Evolutionary conservation across 1,140 invertebrate species (phyloP), one percentile per base, ranked within the genome.

Genomic region (Thaumatotibia leucotreta): DNA sequence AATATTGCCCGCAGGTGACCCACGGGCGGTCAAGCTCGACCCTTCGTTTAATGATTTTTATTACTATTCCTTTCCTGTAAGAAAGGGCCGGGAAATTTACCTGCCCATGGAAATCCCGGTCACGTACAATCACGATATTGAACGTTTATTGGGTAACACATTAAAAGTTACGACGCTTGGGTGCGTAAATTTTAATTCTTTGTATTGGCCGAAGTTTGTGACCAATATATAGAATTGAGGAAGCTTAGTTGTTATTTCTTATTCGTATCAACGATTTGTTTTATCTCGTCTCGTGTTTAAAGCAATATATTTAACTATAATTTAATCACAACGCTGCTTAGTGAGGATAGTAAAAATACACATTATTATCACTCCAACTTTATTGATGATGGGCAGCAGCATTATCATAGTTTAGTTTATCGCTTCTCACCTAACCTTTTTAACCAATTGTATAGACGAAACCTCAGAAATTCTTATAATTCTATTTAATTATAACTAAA

Each of bases 1-100:
- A 74, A 74, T 74, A 79, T 78, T 80, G 73, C 67, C 66, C 69
- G 29, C 23, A 29, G 52, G 52, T 52, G 50, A 27, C 64, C 63
- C 27, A 62, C 68, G 61, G 45, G 45, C 67, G 76, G 73, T 76
- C 73, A 80, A 74, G 72, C 74, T 72, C 61, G 72, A 20, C 63
- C 72, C 73, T 76, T 76, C 77, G 75, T 78, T 77, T 80, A 78
- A 82, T 79, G 77, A 78, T 80, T 76, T 82, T 82, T 82, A 82
- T 80, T 77, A 69, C 68, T 69, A 69, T 71, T 69, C 50, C 64
- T 68, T 75, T 70, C 70, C 69, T 69, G 65, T 32, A 61, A 70
- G 61, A 14, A 65, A 71, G 70, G 76, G 69, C 69, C 68, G 63
- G 73, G 73, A 73, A 77, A 80, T 82, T 80, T 80, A 82, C 80